phyloP scores from a whole-genome alignment of 2,888 invertebrate genomes.

The Aphrophora alni region DNA sequence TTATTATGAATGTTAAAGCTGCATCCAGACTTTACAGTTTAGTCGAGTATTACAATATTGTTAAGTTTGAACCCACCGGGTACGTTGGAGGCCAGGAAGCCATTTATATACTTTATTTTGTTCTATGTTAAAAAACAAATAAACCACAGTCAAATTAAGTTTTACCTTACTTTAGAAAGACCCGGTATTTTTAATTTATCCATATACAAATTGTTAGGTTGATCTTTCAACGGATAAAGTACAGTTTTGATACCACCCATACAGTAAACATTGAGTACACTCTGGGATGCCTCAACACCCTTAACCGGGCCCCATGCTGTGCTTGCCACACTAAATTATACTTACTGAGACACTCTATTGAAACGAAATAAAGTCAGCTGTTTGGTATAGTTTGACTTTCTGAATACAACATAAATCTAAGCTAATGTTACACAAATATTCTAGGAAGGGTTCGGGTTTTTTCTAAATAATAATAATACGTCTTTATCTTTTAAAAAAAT shows the following conservation, averaged over 20 bases:
- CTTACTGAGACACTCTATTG: background rate
- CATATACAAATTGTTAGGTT: background rate
- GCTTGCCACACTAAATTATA: background rate
- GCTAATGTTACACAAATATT: background rate
- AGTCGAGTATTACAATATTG: too few relatives aligned
- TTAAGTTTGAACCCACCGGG: too few relatives aligned
- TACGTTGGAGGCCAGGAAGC: too few relatives aligned
- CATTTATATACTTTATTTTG: too few relatives aligned
- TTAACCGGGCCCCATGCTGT: background rate
- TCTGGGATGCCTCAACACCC: background rate
- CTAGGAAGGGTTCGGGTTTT: background rate
- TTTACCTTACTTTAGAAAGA: too few relatives aligned
- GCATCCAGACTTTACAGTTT: too few relatives aligned
- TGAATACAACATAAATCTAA: background rate
- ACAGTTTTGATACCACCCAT: background rate
- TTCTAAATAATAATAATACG: too few relatives aligned
- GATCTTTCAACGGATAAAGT: background rate
- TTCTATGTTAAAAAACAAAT: too few relatives aligned
- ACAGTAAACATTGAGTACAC: background rate
- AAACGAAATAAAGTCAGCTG: background rate
- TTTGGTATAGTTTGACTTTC: background rate
- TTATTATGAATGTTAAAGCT: too few relatives aligned
- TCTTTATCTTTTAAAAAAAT: too few relatives aligned
- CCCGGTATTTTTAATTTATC: too few relatives aligned
- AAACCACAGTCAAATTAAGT: too few relatives aligned